Conservation (phyloP, 2,797 vertebrate species). For the Petrocephalus schoutedeni region DNA sequence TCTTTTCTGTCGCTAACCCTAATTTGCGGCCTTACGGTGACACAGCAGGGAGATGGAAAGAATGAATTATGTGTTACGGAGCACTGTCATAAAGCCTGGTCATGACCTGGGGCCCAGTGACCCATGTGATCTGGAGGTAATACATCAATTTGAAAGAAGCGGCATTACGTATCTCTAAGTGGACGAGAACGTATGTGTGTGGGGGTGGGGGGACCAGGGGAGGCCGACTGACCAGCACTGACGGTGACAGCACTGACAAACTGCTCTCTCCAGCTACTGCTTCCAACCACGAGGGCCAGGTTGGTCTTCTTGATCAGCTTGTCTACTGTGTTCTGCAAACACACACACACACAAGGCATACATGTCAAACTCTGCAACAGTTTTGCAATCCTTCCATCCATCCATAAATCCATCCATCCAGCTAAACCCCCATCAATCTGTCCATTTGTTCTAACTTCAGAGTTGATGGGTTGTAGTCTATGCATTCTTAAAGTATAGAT, state of each 20-base stretch:
- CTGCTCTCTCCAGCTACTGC: slow-evolving; percentile 84
- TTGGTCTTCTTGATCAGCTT: slow-evolving; percentile 85
- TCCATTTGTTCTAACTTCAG: not conserved
- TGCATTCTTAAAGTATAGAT: not conserved
- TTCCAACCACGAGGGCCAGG: slow-evolving; percentile 78
- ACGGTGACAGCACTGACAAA: slow-evolving; percentile 82
- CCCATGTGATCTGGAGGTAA: too few species aligned
- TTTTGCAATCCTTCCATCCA: not conserved
- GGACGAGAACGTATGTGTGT: not conserved
- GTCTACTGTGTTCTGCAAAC: slow-evolving; percentile 74
- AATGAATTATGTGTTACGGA: too few species aligned
- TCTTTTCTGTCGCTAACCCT: too few species aligned
- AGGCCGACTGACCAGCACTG: slow-evolving; percentile 70
- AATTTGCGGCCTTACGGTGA: too few species aligned
- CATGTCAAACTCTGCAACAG: not conserved
- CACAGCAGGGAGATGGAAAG: too few species aligned
- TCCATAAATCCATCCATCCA: not conserved
- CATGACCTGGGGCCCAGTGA: too few species aligned
- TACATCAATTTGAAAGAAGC: too few species aligned
- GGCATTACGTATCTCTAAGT: not conserved
- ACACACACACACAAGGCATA: slow-evolving; percentile 17
- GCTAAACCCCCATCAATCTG: not conserved
- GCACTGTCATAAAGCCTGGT: too few species aligned
- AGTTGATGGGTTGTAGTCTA: not conserved
- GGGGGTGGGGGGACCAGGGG: not conserved